Conservation (phyloP, 2,797 vertebrate genomes). For the Betta splendens region DNA sequence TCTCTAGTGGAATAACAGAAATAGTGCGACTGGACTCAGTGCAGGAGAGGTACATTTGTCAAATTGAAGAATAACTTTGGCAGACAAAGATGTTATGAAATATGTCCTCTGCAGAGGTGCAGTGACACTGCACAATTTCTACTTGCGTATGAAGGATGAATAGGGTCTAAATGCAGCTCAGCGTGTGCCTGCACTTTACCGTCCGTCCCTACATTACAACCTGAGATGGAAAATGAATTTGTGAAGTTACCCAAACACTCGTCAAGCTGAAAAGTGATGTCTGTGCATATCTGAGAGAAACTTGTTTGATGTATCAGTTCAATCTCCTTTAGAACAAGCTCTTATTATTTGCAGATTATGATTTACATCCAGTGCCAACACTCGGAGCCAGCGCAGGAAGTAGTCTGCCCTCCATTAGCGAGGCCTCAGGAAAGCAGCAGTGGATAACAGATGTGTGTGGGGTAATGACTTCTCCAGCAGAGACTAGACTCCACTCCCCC, state of each 20-base stretch:
- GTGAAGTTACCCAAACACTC: slow-evolving; percentile 11
- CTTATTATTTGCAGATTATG: slow-evolving; percentile 5
- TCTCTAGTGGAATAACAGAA: slow-evolving; percentile 13
- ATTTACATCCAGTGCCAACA: slow-evolving; percentile 16
- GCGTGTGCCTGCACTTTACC: background rate
- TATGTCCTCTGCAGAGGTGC: slow-evolving; percentile 18
- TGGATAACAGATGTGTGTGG: slow-evolving; percentile 26
- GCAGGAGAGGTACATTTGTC: slow-evolving; percentile 41
- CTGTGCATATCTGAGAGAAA: slow-evolving; percentile 1
- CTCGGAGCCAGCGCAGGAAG: background rate
- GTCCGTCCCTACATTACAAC: background rate
- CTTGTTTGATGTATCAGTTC: slow-evolving; percentile 4
- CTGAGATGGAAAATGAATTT: background rate
- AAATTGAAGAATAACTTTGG: slow-evolving; percentile 33
- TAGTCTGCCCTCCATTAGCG: slow-evolving; percentile 11
- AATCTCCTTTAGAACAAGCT: slow-evolving; percentile 3
- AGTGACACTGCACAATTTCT: slow-evolving; percentile 18
- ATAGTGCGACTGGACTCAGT: background rate
- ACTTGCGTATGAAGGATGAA: background rate
- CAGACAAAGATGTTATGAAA: slow-evolving; percentile 31
- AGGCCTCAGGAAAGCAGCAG: slow-evolving; percentile 2
- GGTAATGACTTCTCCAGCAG: slow-evolving; percentile 19
- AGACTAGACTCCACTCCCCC: slow-evolving; percentile 9
- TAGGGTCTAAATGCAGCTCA: slow-evolving; percentile 1
- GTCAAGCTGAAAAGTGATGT: slow-evolving; percentile 13